Evolutionary conservation across 2,113 vertebrate species (phyloP), one percentile per base, ranked within the genome.

Genomic region (Syrmaticus mikado): DNA sequence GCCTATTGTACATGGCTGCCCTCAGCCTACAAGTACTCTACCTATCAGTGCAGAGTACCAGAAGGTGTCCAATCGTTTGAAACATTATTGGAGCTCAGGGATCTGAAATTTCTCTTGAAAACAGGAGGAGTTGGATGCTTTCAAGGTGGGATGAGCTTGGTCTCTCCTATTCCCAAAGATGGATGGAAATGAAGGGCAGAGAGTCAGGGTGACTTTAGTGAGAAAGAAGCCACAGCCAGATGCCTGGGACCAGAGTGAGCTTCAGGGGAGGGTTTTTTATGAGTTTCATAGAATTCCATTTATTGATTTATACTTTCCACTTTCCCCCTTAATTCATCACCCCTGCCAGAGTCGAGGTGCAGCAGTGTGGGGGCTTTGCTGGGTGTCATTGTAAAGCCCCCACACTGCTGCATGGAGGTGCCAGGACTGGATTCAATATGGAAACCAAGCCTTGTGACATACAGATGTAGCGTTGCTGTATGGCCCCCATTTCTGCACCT

Each of bases 341-440:
- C 18, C 20, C 53, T 64, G 22, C 52, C 19, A 24, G 60, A 32
- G 13, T 0, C 13, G 2, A 34, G 53, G 30, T 40, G 46, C 38
- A 67, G 38, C 40, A 67, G 30, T 0, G 0, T 0, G 6, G 17
- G 8, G 36, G 4, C 8, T 82, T 55, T 68, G 34, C 43, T 55
- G 38, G 22, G 22, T 64, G 28, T 48, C 46, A 53, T 28, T 53
- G 22, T 14, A 53, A 28, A 53, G 52, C 52, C 8, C 8, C 27
- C 52, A 52, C 25, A 53, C 52, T 53, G 27, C 52, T 53, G 27
- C 27, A 11, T 10, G 3, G 7, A 0, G 25, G 2, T 32, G 25
- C 32, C 77, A 73, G 38, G 45, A 8, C 38, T 61, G 48, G 21
- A 55, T 70, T 76, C 25, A 19, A 2, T 8, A 12, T 38, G 53